Evolutionary conservation across 2,888 invertebrate genomes (phyloP).

Genomic region (Eristalinus aeneus): DNA sequence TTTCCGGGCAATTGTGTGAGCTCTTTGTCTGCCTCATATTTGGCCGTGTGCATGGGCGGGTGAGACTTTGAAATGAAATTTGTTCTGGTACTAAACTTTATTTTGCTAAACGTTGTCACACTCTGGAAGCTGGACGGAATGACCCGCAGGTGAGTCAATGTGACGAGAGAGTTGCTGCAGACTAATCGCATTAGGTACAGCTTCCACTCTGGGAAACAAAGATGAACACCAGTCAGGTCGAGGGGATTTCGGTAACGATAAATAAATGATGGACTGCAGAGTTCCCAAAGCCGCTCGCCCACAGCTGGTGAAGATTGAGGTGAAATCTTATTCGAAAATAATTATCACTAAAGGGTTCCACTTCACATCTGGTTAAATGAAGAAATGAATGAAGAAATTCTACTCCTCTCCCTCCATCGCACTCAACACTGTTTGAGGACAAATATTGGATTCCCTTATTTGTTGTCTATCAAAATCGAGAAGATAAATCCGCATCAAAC

Average conservation of each 20-base stretch:
- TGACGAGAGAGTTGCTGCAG: not conserved
- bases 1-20: not conserved
- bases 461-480: not conserved
- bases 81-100: not conserved
- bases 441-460: not conserved
- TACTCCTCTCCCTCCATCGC: not conserved
- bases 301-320: not conserved
- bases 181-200: not conserved
- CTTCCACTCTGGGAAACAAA: not conserved
- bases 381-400: not conserved
- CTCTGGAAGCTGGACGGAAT: not conserved
- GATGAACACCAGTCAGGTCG: not conserved
- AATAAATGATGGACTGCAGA: not conserved
- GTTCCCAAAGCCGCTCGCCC: not conserved
- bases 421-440: not conserved
- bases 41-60: not conserved
- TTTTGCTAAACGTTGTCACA: not conserved
- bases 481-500: not conserved
- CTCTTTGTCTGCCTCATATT: not conserved
- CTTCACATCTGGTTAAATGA: too few species aligned
- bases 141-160: not conserved
- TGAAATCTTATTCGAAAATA: not conserved
- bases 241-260: not conserved
- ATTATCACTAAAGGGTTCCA: not conserved
- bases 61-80: not conserved